Evolutionary conservation across 2,888 invertebrate genomes (phyloP).

Genomic region (Cerastis rubricosa): DNA sequence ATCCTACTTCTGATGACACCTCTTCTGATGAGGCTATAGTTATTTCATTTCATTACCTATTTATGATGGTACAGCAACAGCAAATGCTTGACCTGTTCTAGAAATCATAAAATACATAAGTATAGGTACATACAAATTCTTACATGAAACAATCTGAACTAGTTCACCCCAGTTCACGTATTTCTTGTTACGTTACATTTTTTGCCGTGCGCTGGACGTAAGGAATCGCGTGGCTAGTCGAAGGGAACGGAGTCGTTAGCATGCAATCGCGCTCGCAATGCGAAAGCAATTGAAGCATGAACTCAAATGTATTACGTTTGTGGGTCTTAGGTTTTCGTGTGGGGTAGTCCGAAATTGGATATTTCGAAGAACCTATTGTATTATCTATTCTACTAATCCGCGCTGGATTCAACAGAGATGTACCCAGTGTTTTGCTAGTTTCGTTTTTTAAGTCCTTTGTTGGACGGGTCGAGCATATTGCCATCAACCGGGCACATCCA

Average conservation of each 20-base stretch:
- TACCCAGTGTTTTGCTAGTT: too few species aligned
- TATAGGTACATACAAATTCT: not conserved
- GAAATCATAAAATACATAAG: not conserved
- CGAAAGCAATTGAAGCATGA: slow-evolving; percentile 46
- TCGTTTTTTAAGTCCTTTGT: too few species aligned
- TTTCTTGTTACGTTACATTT: slow-evolving; percentile 40
- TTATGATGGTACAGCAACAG: not conserved
- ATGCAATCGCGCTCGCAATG: slow-evolving; percentile 49
- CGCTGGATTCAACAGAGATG: too few species aligned
- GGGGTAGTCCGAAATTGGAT: not conserved
- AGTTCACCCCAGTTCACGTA: slow-evolving; percentile 30
- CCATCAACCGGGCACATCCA: too few species aligned
- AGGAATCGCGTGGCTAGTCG: slow-evolving; percentile 55
- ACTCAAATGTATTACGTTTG: slow-evolving; percentile 28
- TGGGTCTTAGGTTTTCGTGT: not conserved
- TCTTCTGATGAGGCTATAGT: not conserved
- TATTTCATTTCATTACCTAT: not conserved
- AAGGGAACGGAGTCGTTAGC: slow-evolving; percentile 45
- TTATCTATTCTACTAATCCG: too few species aligned
- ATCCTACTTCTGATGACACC: not conserved
- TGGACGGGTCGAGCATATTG: too few species aligned
- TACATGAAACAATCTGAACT: slow-evolving; percentile 20
- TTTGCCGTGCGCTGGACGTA: slow-evolving; percentile 34
- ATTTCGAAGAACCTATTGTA: too few species aligned
- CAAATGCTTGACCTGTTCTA: not conserved